phyloP scores from a whole-genome alignment of 2,888 invertebrate species.

The Andrena haemorrhoa region DNA sequence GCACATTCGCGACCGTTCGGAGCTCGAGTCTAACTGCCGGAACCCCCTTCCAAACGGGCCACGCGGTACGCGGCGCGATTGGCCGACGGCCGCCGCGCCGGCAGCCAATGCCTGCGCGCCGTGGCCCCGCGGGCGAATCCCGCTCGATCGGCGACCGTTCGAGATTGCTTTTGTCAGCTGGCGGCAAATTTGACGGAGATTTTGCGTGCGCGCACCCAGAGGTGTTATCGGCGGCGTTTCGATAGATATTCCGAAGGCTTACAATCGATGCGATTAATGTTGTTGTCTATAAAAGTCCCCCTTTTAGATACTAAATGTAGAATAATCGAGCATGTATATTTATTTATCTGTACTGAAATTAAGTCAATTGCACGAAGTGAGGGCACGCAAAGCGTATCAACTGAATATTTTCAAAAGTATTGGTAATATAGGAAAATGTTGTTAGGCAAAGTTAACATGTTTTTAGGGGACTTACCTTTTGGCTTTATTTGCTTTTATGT shows the following conservation, averaged over 20 bases:
- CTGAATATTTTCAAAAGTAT: too few species aligned
- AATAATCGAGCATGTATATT: too few species aligned
- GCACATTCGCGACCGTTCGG: conserved; percentile 57
- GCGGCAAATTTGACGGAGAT: conserved; percentile 69
- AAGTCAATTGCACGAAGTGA: too few species aligned
- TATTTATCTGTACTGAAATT: too few species aligned
- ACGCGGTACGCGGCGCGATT: conserved; percentile 68
- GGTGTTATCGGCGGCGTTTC: neutral
- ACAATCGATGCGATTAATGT: neutral
- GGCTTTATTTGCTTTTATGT: too few species aligned
- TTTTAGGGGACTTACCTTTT: too few species aligned
- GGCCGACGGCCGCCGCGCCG: conserved; percentile 54
- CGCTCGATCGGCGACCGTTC: conserved; percentile 38
- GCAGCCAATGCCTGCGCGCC: conserved; percentile 56
- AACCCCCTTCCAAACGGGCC: conserved; percentile 68
- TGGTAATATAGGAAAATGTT: too few species aligned
- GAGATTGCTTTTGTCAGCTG: conserved; percentile 32
- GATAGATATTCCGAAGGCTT: neutral
- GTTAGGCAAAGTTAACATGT: too few species aligned
- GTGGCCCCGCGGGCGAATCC: conserved; percentile 64
- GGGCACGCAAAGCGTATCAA: too few species aligned
- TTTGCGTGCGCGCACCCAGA: neutral
- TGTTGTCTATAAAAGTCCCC: too few species aligned
- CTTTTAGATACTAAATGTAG: too few species aligned
- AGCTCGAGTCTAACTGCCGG: conserved; percentile 77